phyloP scores from a whole-genome alignment of 2,888 invertebrate genomes.

The Heliconius ethilla region DNA sequence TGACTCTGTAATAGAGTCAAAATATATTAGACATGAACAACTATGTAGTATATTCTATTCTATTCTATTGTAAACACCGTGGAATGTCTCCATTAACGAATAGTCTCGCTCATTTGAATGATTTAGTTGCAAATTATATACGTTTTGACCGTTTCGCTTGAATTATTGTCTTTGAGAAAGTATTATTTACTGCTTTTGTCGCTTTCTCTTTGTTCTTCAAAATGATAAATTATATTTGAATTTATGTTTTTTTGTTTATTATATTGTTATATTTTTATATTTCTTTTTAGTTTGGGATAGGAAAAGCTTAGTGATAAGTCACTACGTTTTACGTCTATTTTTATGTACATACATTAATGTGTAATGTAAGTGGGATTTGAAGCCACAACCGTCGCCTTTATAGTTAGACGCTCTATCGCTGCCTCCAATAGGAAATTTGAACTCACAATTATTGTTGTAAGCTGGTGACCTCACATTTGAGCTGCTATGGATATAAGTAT shows the following conservation, averaged over 20 bases:
- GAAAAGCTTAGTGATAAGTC: not conserved
- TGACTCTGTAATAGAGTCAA: constrained; percentile 54
- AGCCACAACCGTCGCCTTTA: too few relatives aligned
- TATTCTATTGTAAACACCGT: constrained; percentile 37
- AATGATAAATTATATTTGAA: constrained; percentile 23
- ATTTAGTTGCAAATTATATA: constrained; percentile 65
- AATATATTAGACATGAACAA: constrained; percentile 13
- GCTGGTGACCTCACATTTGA: too few relatives aligned
- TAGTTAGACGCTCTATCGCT: too few relatives aligned
- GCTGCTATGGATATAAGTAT: not conserved
- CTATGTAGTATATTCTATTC: not conserved
- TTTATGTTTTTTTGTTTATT: constrained; percentile 1
- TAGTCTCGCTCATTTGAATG: constrained; percentile 61
- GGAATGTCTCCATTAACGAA: constrained; percentile 57
- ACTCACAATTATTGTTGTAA: constrained; percentile 24
- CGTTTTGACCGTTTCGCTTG: constrained; percentile 62
- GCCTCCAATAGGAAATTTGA: not conserved
- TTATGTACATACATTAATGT: too few relatives aligned
- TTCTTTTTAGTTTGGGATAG: constrained; percentile 23
- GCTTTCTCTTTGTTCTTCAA: constrained; percentile 39
- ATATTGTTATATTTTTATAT: constrained; percentile 1
- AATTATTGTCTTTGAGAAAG: constrained; percentile 65
- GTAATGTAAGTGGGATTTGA: too few relatives aligned
- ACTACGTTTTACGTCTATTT: too few relatives aligned
- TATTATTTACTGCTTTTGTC: constrained; percentile 74